These are phyloP conservation scores for Machimus atricapillus DNA, from an alignment of 2,888 invertebrate genomes.

Conservation along the genomic window DNA sequence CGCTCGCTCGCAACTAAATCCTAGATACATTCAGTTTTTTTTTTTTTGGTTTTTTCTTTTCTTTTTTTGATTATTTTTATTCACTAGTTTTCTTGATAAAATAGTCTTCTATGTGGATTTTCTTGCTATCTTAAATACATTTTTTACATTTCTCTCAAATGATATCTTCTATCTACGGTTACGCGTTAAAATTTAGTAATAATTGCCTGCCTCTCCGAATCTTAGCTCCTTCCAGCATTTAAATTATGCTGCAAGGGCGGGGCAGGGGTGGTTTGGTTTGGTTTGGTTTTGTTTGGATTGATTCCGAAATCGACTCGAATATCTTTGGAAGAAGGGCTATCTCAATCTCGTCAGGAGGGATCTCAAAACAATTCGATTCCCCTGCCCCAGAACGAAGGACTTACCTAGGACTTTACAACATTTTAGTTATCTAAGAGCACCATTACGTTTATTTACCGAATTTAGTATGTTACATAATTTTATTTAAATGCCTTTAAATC, in stretches of 20 bases:
- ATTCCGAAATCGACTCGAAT: not conserved
- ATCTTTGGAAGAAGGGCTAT: not conserved
- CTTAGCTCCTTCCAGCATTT: not conserved
- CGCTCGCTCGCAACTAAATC: not conserved
- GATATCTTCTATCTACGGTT: slow-evolving; percentile 6
- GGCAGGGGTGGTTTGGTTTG: not conserved
- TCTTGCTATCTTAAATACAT: slow-evolving; percentile 23
- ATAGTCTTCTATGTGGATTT: slow-evolving; percentile 11
- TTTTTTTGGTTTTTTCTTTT: not conserved
- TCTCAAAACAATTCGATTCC: not conserved
- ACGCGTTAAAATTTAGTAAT: not conserved
- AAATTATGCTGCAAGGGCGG: not conserved
- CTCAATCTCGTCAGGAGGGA: not conserved
- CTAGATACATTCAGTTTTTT: not conserved
- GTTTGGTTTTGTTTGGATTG: not conserved
- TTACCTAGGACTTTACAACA: not conserved
- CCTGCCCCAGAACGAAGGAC: not conserved
- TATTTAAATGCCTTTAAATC: not conserved
- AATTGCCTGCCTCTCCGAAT: not conserved
- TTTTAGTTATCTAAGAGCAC: slow-evolving; percentile 37
- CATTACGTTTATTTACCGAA: slow-evolving; percentile 24
- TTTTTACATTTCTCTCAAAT: slow-evolving; percentile 26
- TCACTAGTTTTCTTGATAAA: slow-evolving; percentile 30
- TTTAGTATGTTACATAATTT: not conserved
- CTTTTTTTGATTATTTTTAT: slow-evolving; percentile 7